A percentile compares a stretch with the other conserved stretches of the same genome.
phyloP scores from a whole-genome alignment of 2,888 invertebrate species.

The Ditula angustiorana region DNA sequence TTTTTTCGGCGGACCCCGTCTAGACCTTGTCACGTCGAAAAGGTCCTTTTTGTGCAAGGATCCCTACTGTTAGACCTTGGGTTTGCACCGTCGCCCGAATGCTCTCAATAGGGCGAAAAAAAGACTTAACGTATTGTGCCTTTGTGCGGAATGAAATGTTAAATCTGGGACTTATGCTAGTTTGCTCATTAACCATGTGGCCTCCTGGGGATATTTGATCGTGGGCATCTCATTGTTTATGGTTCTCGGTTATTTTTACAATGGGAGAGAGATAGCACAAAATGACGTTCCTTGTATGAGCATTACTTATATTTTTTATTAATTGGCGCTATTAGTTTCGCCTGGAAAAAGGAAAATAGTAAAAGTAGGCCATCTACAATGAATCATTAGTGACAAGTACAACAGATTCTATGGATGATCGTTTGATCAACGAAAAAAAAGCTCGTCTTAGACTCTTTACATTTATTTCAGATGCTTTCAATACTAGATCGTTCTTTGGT shows the following conservation, averaged over 20 bases:
- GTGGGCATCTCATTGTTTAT: slow-evolving; percentile 32
- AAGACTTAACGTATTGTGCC: slow-evolving; percentile 42
- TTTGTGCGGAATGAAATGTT: slow-evolving; percentile 37
- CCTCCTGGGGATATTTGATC: slow-evolving; percentile 33
- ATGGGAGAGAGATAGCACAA: slow-evolving; percentile 7
- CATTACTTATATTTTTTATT: not conserved
- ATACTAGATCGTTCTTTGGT: too few relatives aligned
- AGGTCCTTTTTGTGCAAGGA: slow-evolving; percentile 62
- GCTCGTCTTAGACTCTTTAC: too few relatives aligned
- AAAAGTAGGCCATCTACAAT: too few relatives aligned
- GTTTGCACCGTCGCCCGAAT: slow-evolving; percentile 58
- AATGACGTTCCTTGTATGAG: slow-evolving; percentile 15
- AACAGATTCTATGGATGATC: too few relatives aligned
- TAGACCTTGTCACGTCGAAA: slow-evolving; percentile 70
- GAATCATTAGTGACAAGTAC: too few relatives aligned
- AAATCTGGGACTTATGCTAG: slow-evolving; percentile 36
- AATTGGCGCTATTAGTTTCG: too few relatives aligned
- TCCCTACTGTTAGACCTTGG: slow-evolving; percentile 75
- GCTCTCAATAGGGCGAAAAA: slow-evolving; percentile 62
- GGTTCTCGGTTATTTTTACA: slow-evolving; percentile 6
- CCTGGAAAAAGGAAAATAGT: not conserved
- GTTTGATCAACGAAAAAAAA: too few relatives aligned
- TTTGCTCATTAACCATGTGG: slow-evolving; percentile 30
- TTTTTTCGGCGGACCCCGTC: slow-evolving; percentile 56
- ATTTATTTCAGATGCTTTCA: too few relatives aligned